phyloP scores from a whole-genome alignment of 2,888 invertebrate species.

The Dioctria linearis region DNA sequence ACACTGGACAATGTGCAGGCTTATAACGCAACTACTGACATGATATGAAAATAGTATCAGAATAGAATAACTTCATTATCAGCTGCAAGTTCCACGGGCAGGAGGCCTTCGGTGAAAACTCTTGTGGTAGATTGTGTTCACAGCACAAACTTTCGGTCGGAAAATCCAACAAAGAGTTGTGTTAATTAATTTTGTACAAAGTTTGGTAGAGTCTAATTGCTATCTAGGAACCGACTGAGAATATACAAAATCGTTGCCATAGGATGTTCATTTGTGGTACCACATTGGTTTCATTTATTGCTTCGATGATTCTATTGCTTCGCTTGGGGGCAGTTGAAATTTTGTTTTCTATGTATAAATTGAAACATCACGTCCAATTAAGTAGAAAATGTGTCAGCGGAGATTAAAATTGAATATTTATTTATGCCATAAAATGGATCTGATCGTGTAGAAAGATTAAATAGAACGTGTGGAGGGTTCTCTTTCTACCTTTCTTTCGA shows the following conservation, averaged over 20 bases:
- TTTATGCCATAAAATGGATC: too few species aligned
- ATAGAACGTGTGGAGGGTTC: too few species aligned
- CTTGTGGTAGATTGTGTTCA: constrained; percentile 48
- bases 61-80: constrained; percentile 47
- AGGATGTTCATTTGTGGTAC: constrained; percentile 50
- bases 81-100: constrained; percentile 22
- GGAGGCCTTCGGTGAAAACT: constrained; percentile 18
- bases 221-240: constrained; percentile 40
- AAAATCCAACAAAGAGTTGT: constrained; percentile 52
- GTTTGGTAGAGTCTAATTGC: constrained; percentile 51
- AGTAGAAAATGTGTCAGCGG: not conserved
- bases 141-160: constrained; percentile 33
- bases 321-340: not conserved
- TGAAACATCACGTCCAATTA: constrained; percentile 22
- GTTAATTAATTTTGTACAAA: constrained; percentile 52
- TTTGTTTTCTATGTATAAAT: constrained; percentile 29
- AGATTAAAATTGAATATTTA: constrained; percentile 10
- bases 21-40: not conserved
- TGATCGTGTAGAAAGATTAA: too few species aligned
- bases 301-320: constrained; percentile 32
- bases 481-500: too few species aligned
- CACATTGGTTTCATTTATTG: constrained; percentile 53
- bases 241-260: constrained; percentile 36
- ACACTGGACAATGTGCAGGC: not conserved
- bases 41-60: constrained; percentile 46